Evolutionary conservation across 2,113 vertebrate species (phyloP).

Genomic region (Jaculus jaculus): DNA sequence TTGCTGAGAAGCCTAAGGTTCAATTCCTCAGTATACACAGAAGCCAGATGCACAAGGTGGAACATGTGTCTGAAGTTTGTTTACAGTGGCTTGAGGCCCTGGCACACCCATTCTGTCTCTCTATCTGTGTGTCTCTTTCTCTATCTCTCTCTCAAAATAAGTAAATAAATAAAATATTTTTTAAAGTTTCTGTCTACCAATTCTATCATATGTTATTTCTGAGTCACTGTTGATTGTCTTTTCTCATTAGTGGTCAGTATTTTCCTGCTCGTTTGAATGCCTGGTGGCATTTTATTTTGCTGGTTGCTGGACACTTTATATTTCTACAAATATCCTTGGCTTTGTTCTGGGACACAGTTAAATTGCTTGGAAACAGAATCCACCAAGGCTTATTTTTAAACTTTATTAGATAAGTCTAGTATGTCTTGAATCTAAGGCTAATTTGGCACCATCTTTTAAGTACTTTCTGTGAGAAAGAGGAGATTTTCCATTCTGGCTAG

Average conservation of each 20-base stretch:
- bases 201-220: slow-evolving; percentile 2
- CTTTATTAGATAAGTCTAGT: background rate
- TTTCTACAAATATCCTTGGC: slow-evolving; percentile 28
- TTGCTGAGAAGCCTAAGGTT: no score
- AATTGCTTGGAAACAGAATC: slow-evolving; percentile 35
- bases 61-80: no score
- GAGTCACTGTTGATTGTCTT: slow-evolving; percentile 17
- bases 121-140: no score
- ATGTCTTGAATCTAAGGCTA: slow-evolving; percentile 40
- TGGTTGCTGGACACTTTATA: slow-evolving; percentile 35
- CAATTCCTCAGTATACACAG: no score
- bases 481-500: slow-evolving; percentile 1
- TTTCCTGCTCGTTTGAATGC: slow-evolving; percentile 27
- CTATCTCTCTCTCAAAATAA: no score
- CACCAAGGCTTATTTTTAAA: slow-evolving; percentile 41
- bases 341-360: slow-evolving; percentile 46
- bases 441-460: background rate
- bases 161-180: no score
- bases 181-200: background rate
- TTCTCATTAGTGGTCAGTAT: slow-evolving; percentile 37
- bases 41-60: no score
- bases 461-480: slow-evolving; percentile 20
- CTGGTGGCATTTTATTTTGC: slow-evolving; percentile 48
- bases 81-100: no score
- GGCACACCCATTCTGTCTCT: no score